Conservation (phyloP, 2,797 vertebrate species). For the Alca torda region DNA sequence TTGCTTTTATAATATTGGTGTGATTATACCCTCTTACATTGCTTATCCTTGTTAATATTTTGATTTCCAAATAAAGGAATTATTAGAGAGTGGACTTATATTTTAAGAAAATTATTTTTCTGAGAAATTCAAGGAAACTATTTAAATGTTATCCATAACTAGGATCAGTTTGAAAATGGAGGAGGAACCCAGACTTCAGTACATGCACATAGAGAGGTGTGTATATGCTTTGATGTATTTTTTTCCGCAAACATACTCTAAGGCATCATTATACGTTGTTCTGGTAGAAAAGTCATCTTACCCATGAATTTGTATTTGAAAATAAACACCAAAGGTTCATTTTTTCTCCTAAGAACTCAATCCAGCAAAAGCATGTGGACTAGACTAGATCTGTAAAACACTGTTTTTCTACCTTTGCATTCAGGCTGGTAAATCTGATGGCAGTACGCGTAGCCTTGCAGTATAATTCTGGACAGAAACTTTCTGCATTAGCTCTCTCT, state of each 20-base stretch:
- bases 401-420: neutral
- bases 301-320: neutral
- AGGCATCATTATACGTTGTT: neutral
- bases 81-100: neutral
- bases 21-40: neutral
- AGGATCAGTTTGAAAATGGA: neutral
- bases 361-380: neutral
- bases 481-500: neutral
- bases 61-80: neutral
- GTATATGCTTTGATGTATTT: neutral
- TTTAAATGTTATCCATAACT: neutral
- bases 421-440: neutral
- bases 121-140: neutral
- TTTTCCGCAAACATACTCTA: neutral
- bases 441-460: neutral
- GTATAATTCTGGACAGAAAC: neutral
- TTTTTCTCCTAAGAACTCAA: neutral
- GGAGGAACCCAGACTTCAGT: neutral
- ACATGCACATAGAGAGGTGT: neutral
- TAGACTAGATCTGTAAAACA: neutral
- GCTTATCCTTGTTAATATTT: neutral
- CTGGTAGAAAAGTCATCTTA: neutral
- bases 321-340: neutral
- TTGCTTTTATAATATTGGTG: neutral
- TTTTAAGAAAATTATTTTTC: neutral